Evolutionary conservation across 2,888 invertebrate genomes (phyloP).

Genomic region (Exephanes ischioxanthus): DNA sequence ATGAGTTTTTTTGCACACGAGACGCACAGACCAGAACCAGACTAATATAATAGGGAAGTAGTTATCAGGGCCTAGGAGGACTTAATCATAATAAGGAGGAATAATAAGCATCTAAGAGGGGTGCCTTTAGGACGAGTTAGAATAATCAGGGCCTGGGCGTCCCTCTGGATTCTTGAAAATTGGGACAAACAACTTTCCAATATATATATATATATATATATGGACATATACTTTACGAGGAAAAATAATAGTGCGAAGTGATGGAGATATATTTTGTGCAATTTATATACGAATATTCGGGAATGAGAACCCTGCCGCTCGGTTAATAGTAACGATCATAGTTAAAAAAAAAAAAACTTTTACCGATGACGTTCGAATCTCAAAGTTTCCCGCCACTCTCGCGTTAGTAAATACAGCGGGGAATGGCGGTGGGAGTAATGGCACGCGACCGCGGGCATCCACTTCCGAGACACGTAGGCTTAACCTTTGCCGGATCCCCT

Average conservation of each 20-base stretch:
- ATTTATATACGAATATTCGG: conserved; percentile 26
- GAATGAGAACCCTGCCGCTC: neutral
- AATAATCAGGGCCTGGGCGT: too few species aligned
- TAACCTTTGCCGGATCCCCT: conserved; percentile 59
- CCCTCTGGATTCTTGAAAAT: too few species aligned
- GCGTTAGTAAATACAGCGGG: conserved; percentile 47
- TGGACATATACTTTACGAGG: neutral
- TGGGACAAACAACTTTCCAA: too few species aligned
- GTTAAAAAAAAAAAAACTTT: neutral
- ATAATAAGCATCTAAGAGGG: too few species aligned
- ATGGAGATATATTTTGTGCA: conserved; percentile 15
- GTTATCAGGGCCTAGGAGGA: too few species aligned
- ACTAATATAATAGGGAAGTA: too few species aligned
- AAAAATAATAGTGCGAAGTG: conserved; percentile 40
- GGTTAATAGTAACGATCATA: neutral
- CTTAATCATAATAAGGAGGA: neutral
- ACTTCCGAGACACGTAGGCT: conserved; percentile 68
- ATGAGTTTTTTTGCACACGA: too few species aligned
- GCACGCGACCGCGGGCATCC: conserved; percentile 64
- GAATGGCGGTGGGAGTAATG: conserved; percentile 59
- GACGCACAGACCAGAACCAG: too few species aligned
- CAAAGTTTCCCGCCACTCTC: conserved; percentile 39
- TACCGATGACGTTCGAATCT: conserved; percentile 5
- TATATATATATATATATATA: neutral
- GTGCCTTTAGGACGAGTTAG: too few species aligned